A percentile compares a stretch with the other conserved stretches of the same genome.
These are phyloP conservation scores for Hydractinia symbiolongicarpus DNA, from an alignment of 30 jellyfish, hydroid and myxozoan species.

Conservation along the genomic window DNA sequence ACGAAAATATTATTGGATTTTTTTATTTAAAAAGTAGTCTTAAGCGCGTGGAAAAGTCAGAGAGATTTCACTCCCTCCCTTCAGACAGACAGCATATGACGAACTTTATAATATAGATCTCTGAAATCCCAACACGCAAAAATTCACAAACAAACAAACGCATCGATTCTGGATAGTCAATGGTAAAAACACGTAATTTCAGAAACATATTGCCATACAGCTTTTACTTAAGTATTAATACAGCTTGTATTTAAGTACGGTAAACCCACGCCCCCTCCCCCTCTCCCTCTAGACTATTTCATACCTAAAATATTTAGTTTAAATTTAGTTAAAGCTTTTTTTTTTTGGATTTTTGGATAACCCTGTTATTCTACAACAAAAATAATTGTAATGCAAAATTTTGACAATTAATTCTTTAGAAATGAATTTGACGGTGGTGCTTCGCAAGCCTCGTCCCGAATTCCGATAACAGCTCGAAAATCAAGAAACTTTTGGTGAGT, in stretches of 20 bases:
- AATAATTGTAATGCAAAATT: background rate
- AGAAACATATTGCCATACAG: no score
- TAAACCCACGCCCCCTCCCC: background rate
- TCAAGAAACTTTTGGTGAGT: slow-evolving; percentile 14
- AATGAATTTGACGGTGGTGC: background rate
- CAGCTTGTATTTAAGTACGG: no score
- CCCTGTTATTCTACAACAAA: background rate
- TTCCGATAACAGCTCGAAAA: slow-evolving; percentile 12
- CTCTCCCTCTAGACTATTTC: background rate
- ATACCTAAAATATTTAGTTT: background rate
- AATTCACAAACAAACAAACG: no score
- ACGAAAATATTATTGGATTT: background rate
- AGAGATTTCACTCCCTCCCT: no score
- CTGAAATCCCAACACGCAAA: no score
- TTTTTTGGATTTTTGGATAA: no score
- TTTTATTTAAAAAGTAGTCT: background rate
- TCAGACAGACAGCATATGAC: no score
- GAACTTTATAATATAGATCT: no score
- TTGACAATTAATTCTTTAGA: background rate
- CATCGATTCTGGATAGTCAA: no score
- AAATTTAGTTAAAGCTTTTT: background rate
- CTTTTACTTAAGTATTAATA: no score
- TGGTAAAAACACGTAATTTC: no score
- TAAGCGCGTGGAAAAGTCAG: no score
- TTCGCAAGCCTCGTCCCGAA: slow-evolving; percentile 18